Conservation (phyloP, 2,113 vertebrate genomes). For the Oreotrochilus melanogaster region DNA sequence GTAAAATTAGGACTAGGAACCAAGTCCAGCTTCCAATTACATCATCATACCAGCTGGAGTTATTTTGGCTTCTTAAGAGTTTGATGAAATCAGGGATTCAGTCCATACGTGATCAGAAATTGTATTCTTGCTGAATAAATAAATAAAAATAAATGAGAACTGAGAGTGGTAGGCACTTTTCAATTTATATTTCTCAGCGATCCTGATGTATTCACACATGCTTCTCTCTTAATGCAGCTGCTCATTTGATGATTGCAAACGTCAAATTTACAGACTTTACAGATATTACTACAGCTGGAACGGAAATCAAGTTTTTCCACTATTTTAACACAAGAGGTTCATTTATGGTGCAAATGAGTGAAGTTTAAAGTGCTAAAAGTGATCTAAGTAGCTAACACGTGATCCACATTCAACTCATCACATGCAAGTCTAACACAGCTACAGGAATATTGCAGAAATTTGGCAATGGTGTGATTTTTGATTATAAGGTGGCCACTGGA, state of each 20-base stretch:
- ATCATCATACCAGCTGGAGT: neutral
- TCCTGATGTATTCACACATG: neutral
- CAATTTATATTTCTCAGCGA: neutral
- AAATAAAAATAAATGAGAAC: neutral
- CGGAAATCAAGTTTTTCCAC: neutral
- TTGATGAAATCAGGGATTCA: neutral
- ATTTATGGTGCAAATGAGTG: neutral
- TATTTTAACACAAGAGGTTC: neutral
- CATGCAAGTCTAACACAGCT: neutral
- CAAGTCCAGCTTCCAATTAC: neutral
- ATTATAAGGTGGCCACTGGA: neutral
- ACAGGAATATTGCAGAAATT: neutral
- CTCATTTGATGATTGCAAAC: neutral
- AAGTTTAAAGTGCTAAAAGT: neutral
- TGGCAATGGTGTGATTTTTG: neutral
- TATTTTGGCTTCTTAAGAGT: neutral
- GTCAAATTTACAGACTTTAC: neutral
- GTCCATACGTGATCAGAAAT: neutral
- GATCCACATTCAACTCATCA: neutral
- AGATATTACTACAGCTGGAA: neutral
- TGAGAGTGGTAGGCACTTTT: neutral
- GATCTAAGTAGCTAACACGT: neutral
- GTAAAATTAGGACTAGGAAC: neutral
- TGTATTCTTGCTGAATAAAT: neutral
- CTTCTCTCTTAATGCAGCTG: conserved; percentile 1